Evolutionary conservation across 2,797 vertebrate species (phyloP), one percentile per base, ranked within the genome.

Genomic region (Melanotaenia parkinsoni): DNA sequence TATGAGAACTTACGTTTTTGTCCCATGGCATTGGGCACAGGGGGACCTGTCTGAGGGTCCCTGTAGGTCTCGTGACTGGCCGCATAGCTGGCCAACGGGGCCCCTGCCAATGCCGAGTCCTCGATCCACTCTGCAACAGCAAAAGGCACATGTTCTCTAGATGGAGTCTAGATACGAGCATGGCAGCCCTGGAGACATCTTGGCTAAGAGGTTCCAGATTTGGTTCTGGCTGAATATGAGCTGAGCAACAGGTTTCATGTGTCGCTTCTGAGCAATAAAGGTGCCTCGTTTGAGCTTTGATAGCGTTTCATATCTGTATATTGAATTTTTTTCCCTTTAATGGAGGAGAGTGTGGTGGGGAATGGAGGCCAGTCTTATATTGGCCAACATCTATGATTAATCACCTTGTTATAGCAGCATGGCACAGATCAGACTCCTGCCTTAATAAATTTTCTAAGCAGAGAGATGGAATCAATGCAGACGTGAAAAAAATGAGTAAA

Each of bases 71-170:
- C 97, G 86, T 96, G 97, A 93, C 95, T 96, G 83, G 95, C 81
- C 84, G 96, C 93, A 72, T 96, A 96, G 91, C 91, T 97, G 88
- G 96, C 94, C 92, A 96, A 89, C 2, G 96, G 96, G 74, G 96
- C 94, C 72, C 95, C 95, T 61, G 96, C 92, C 84, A 96, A 91
- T 8, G 95, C 90, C 9, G 95, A 96, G 66, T 98, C 97, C 90
- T 97, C 97, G 70, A 97, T 96, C 98, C 98, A 99, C 91, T 99
- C 98, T 99, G 91, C 70, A 93, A 94, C 67, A 88, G 70, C 85
- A 43, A 90, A 81, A 90, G 61, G 73, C 60, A 92, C 68, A 91
- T 33, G 51, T 85, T 91, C 86, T 93, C 84, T 85, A 88, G 86
- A 84, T 70, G 33, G 81, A 79, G 68, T 84, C 78, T 59, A 14